These are phyloP conservation scores for Apamea crenata DNA, from an alignment of 2,888 invertebrate species.

Conservation along the genomic window DNA sequence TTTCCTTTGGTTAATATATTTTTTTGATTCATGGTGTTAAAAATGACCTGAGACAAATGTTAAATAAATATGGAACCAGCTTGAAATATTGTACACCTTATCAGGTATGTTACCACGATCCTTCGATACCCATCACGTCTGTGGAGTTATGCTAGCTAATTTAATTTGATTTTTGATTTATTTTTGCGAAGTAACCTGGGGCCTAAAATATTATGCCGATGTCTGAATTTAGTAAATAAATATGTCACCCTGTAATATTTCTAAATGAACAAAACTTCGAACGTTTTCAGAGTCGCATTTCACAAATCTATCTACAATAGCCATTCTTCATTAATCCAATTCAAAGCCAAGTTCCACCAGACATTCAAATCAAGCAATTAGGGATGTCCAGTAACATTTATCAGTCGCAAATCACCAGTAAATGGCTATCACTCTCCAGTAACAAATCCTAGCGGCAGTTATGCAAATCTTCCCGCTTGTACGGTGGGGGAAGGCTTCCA, in stretches of 20 bases:
- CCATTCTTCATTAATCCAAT: background rate
- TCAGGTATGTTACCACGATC: no score
- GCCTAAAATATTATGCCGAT: background rate
- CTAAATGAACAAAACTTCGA: background rate
- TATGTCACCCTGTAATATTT: no score
- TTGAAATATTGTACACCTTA: no score
- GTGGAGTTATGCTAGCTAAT: no score
- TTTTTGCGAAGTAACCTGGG: background rate
- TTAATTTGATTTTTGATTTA: no score
- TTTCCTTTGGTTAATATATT: no score
- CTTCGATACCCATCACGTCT: no score
- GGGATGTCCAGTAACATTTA: slow-evolving; percentile 37
- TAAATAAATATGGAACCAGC: no score
- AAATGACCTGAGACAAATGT: no score
- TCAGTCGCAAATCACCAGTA: slow-evolving; percentile 47
- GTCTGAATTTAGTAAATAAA: background rate
- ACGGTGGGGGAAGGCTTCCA: slow-evolving; percentile 20
- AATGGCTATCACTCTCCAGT: slow-evolving; percentile 44
- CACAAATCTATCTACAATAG: background rate
- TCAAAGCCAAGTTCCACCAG: background rate
- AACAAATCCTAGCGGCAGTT: slow-evolving; percentile 55
- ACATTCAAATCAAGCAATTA: slow-evolving; percentile 30
- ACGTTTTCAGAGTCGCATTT: background rate
- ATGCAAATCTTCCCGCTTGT: slow-evolving; percentile 56
- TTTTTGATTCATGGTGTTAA: no score